A percentile compares a stretch with the other conserved stretches of the same genome.
phyloP scores from a whole-genome alignment of 2,888 invertebrate genomes.

The Nasonia oneida region DNA sequence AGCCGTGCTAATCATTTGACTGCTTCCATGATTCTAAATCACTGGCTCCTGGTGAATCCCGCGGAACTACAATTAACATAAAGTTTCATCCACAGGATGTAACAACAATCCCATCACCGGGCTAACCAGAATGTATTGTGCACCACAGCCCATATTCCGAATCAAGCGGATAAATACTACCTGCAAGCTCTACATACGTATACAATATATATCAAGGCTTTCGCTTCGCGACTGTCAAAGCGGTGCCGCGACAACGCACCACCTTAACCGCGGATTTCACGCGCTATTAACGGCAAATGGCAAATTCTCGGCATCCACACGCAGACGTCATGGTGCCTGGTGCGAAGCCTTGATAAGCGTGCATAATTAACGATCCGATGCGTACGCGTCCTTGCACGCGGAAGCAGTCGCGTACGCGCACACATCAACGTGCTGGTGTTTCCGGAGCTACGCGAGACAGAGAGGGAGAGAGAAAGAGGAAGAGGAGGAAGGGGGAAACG shows the following conservation, averaged over 20 bases:
- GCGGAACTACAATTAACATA: background rate
- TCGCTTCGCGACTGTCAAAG: background rate
- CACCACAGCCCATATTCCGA: background rate
- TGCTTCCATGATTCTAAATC: background rate
- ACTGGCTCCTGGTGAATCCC: background rate
- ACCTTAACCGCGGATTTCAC: slow-evolving; percentile 23
- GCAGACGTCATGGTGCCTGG: background rate
- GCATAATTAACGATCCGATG: slow-evolving; percentile 24
- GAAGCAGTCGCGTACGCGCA: background rate
- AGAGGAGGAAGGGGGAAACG: background rate
- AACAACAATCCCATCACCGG: background rate
- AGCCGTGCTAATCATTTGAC: background rate
- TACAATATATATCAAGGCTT: background rate
- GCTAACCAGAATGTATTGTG: background rate
- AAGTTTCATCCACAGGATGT: background rate
- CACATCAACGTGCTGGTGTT: background rate
- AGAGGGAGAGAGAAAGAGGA: background rate
- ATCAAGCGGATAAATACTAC: background rate
- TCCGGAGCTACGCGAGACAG: background rate
- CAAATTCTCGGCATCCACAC: slow-evolving; percentile 21
- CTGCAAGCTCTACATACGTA: background rate
- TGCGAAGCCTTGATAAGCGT: slow-evolving; percentile 27
- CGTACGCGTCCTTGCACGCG: background rate
- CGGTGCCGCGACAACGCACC: background rate
- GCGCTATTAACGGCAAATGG: slow-evolving; percentile 45